Evolutionary conservation across 2,113 vertebrate genomes (phyloP), one percentile per base, ranked within the genome.

Genomic region (Rhynchopsitta pachyrhyncha): DNA sequence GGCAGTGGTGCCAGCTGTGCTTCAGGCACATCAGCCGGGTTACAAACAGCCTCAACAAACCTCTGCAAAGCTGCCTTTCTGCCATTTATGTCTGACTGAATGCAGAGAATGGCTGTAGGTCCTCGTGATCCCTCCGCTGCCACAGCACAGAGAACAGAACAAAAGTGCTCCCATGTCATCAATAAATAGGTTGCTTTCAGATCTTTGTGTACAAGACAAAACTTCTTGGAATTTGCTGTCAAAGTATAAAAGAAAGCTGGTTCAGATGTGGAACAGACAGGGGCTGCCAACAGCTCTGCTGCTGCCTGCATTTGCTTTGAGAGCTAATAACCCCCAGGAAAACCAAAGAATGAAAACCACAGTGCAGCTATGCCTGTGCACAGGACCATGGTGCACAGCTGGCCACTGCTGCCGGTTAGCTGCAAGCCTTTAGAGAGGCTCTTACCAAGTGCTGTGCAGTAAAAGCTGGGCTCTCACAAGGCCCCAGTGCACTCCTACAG

Each of bases 151-250:
- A 78, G 57, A 90, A 39, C 33, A 77, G 71, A 95, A 93, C 80
- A 94, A 91, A 94, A 90, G 74, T 4, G 20, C 44, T 74, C 53
- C 47, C 2, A 0, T 76, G 46, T 92, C 75, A 93, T 80, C 74
- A 91, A 64, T 60, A 89, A 91, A 75, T 29, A 93, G 52, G 47
- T 74, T 66, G 82, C 66, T 60, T 92, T 10, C 0, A 0, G 78
- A 90, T 86, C 76, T 95, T 57, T 92, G 82, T 59, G 68, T 25
- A 83, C 60, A 92, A 86, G 59, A 82, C 71, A 94, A 95, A 96
- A 88, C 68, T 95, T 93, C 82, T 96, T 96, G 80, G 71, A 88
- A 90, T 93, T 90, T 95, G 76, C 86, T 95, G 85, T 93, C 79
- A 57, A 92, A 90, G 47, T 93, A 79, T 37, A 90, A 93, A 92